Evolutionary conservation across 2,113 vertebrate species (phyloP).

Genomic region (Cochlearius cochlearius): DNA sequence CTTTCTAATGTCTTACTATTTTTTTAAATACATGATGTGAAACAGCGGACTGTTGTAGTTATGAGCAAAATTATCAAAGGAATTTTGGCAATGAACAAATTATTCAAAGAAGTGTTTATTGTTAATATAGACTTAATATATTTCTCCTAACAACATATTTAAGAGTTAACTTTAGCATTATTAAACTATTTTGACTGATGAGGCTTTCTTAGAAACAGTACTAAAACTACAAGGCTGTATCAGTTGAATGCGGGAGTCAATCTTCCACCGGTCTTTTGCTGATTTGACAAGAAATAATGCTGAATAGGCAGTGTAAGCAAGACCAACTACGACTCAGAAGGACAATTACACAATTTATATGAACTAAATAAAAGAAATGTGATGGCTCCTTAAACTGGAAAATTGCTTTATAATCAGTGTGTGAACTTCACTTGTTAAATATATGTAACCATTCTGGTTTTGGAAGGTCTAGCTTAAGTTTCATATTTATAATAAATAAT

Average conservation of each 20-base stretch:
- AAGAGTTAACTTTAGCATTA: neutral
- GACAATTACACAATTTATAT: neutral
- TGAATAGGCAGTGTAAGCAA: neutral
- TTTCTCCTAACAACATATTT: neutral
- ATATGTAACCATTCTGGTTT: neutral
- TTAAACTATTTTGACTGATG: neutral
- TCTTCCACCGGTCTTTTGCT: neutral
- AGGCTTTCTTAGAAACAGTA: neutral
- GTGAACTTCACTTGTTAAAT: neutral
- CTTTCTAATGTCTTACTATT: neutral
- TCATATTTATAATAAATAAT: neutral
- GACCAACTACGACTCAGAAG: neutral
- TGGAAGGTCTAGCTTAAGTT: neutral
- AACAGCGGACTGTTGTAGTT: neutral
- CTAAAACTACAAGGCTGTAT: neutral
- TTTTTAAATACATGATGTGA: neutral
- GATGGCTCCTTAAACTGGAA: neutral
- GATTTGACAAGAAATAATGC: constrained; percentile 2
- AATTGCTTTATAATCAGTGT: neutral
- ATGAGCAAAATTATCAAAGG: neutral
- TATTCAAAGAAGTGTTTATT: neutral
- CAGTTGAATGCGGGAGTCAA: neutral
- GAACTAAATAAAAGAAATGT: neutral
- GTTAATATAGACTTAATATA: neutral
- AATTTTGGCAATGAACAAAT: neutral